Base-by-base conservation (phyloP, 2,113 vertebrate species). In the Chrysochloris asiatica region DNA sequence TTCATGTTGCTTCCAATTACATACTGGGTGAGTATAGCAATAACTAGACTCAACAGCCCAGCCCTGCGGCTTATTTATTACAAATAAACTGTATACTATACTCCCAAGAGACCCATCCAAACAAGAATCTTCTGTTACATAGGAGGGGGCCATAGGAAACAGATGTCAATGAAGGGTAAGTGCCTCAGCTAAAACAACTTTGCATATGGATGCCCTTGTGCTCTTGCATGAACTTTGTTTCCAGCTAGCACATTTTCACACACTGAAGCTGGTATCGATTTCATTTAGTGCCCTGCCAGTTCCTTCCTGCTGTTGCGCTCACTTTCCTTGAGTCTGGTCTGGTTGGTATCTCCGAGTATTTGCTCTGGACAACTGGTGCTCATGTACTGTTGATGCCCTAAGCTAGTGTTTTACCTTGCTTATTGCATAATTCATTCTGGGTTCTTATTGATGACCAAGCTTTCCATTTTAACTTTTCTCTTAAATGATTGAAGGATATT, bases 401-500 rank as follows among this genome's bases (percentile, higher is more conserved):
- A 33, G 4, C 6, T 21, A 33, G 28, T 63, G 28, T 8, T 63
- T n/a, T 63, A 33, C 61, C 30, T 33, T 33, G 28, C 61, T 63
- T 33, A 63, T 12, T 63, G 61, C 8, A 11, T 63, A 63, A 33
- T 63, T 30, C 17, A 12, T 33, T 8, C 61, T 14, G 30, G 48
- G 61, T 30, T 75, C 16, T 79, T 84, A 71, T 3, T 73, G n/a
- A 73, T 75, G 50, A 82, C 47, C 47, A 33, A 4, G 17, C 83
- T 87, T 82, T 86, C 41, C 30, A 73, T 36, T 47, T 79, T 52
- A 79, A 59, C 47, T 71, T 77, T 48, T 82, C 30, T 61, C 45
- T 43, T 72, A 86, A 93, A 24, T 88, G 22, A n/a, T 45, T 8
- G 65, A 72, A 86, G 43, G 28, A n/a, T 73, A 41, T 65, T 92